A percentile compares a stretch with the other conserved stretches of the same genome.
Evolutionary conservation across 1,140 invertebrate species (phyloP).

Genomic region (Augochlora pura): DNA sequence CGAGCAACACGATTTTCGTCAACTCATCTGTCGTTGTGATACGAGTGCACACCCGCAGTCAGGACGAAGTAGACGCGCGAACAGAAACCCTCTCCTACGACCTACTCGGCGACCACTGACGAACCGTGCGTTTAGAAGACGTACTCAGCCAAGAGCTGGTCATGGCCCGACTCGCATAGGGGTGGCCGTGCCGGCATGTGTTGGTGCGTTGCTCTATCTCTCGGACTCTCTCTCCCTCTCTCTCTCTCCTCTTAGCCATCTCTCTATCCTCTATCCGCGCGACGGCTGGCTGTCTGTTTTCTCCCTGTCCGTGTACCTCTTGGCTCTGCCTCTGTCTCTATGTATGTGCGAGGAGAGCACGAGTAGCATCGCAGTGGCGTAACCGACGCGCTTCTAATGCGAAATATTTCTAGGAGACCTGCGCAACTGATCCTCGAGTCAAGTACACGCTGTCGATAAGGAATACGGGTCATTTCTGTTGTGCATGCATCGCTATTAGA

Average conservation of each 20-base stretch:
- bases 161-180: conserved; percentile 33
- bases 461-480: not conserved
- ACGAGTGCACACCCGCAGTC: conserved; percentile 34
- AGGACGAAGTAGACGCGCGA: not conserved
- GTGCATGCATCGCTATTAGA: no score
- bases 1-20: not conserved
- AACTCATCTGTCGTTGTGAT: not conserved
- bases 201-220: not conserved
- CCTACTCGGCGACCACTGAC: conserved; percentile 59
- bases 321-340: no score
- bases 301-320: no score
- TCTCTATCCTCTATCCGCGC: conserved; percentile 24
- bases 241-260: not conserved
- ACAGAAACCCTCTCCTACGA: conserved; percentile 46
- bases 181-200: conserved; percentile 33
- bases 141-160: conserved; percentile 22
- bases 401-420: not conserved
- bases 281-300: no score
- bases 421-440: not conserved
- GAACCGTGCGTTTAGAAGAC: conserved; percentile 33
- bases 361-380: conserved; percentile 44
- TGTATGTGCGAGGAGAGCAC: no score
- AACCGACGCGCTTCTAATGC: conserved; percentile 33
- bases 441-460: not conserved
- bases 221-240: not conserved